Base-by-base conservation (phyloP, 1,140 invertebrate species). In the Cepaea nemoralis region DNA sequence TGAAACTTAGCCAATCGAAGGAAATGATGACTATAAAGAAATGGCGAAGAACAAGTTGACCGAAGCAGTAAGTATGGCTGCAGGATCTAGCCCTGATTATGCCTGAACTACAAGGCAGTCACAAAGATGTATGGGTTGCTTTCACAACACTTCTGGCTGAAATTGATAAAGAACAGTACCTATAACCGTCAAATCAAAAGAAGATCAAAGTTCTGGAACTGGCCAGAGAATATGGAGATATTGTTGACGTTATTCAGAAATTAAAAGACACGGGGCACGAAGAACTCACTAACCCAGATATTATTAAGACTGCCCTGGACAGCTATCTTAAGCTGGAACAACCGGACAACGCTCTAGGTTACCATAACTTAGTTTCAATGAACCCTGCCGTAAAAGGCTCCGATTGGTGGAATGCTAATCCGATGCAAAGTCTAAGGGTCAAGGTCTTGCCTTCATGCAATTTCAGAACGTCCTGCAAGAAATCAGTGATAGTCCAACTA, bases 191-290 rank as follows among this genome's bases (percentile, higher is more conserved):
- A 69, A 35, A n/a, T n/a, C n/a, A 69, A 35, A 39, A 69, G 14
- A 69, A 69, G 31, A 69, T 69, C 8, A 69, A 35, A 39, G 27
- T 69, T 69, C 67, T 69, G 6, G 31, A 69, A 10, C 37, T 69
- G 14, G 67, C n/a, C 2, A 14, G n/a, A 22, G 31, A 35, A 16
- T 16, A 69, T 35, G 33, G 31, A 69, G 16, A 14, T 12, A 59
- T 59, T 5, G 10, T n/a, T n/a, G 24, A 12, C n/a, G n/a, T 69
- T 69, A n/a, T 69, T 19, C 14, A 16, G 67, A 14, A 37, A 69
- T 14, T 69, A 14, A 27, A 69, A 69, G 8, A 35, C 6, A 10
- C 8, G 14, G 14, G n/a, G 3, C 2, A 33, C 8, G 14, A 35
- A 16, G 67, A 69, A 22, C 14, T 39, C 31, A 33, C 31, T 69